Base-by-base conservation (phyloP, 2,888 invertebrate species). In the Lamproptera curius region DNA sequence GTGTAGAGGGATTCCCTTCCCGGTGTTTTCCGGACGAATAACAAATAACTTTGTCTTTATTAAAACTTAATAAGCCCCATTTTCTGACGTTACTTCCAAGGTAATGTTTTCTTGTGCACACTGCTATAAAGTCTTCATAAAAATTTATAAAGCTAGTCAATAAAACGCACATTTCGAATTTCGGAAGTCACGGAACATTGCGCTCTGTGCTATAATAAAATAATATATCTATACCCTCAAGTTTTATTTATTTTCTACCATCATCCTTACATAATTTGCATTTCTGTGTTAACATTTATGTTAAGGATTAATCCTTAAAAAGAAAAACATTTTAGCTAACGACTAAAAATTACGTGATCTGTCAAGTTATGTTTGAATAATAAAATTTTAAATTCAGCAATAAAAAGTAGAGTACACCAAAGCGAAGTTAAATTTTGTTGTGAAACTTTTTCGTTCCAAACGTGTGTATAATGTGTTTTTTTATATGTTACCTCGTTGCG, bases 61-160 rank as follows among this genome's bases (percentile, higher is more conserved):
- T 49, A 17, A 76, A 75, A 61, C 59, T 70, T 65, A 65, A 63
- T 57, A 59, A 62, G 57, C 57, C 59, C 50, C 42, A 52, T 49
- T 58, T 53, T 57, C 59, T 57, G 57, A 46, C 62, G 61, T 63
- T 58, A 62, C 60, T 72, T 62, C 55, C 62, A 50, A 59, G 56
- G 70, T 70, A 71, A 73, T 77, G 70, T 76, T 81, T 81, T 73
- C 79, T 78, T 82, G 77, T 79, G 74, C 68, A 73, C 76, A 76
- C 73, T 70, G 70, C 73, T 59, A 74, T 80, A 79, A 82, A 80
- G 73, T 79, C 53, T 68, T 72, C 78, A 70, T 81, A 79, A 80
- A 80, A 77, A 75, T 76, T 67, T 76, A 78, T 76, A 80, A 78
- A 73, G 73, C 74, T 73, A 73, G 76, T 78, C 74, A 75, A 80